phyloP scores from a whole-genome alignment of 1,140 invertebrate genomes.

The Drosophila hydei region DNA sequence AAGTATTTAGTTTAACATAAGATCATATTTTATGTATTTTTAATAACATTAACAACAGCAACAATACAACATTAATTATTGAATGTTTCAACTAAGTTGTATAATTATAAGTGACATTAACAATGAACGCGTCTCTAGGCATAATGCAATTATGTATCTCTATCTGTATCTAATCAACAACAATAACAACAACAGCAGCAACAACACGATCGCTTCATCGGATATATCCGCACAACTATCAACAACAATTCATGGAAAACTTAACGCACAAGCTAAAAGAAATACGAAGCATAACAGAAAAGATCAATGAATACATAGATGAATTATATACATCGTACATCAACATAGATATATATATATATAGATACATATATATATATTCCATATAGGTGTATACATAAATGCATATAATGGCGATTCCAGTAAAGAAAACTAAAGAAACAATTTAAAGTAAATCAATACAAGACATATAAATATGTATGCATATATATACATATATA shows the following conservation, averaged over 20 bases:
- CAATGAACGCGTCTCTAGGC: slow-evolving; percentile 38
- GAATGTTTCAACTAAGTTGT: slow-evolving; percentile 81
- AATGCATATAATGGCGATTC: slow-evolving; percentile 63
- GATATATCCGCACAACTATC: slow-evolving; percentile 14
- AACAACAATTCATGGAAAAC: slow-evolving; percentile 24
- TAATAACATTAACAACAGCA: slow-evolving; percentile 59
- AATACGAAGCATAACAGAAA: slow-evolving; percentile 20
- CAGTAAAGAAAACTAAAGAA: slow-evolving; percentile 52
- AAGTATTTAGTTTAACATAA: slow-evolving; percentile 71
- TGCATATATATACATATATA: slow-evolving; percentile 54
- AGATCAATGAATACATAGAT: slow-evolving; percentile 8
- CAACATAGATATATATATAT: slow-evolving; percentile 15
- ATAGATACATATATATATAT: slow-evolving; percentile 34
- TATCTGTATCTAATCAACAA: slow-evolving; percentile 46
- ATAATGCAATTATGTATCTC: slow-evolving; percentile 77
- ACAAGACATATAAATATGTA: slow-evolving; percentile 12
- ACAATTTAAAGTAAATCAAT: slow-evolving; percentile 41
- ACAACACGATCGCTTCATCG: slow-evolving; percentile 16
- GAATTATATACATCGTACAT: slow-evolving; percentile 15
- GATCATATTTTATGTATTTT: slow-evolving; percentile 78
- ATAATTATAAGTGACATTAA: slow-evolving; percentile 74
- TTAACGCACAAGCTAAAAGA: slow-evolving; percentile 40
- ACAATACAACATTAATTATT: slow-evolving; percentile 62
- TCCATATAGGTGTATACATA: slow-evolving; percentile 49
- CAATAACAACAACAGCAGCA: slow-evolving; percentile 6